Conservation (phyloP, 2,797 vertebrate genomes). For the Anguilla pacifica region DNA sequence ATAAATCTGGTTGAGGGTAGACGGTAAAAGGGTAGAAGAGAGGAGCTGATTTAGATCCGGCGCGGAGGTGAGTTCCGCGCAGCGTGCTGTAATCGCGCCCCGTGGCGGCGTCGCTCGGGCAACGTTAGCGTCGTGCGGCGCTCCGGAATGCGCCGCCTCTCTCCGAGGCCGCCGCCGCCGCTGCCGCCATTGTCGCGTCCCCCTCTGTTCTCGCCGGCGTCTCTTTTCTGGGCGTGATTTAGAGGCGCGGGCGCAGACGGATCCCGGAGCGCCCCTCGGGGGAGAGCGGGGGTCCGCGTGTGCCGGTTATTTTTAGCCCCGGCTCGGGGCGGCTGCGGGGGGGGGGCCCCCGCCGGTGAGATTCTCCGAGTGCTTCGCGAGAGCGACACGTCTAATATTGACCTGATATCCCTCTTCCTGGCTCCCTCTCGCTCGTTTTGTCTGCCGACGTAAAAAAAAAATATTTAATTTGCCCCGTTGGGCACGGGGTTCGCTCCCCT, state of each 20-base stretch:
- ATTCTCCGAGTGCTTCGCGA: constrained; percentile 52
- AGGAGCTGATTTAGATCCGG: constrained; percentile 71
- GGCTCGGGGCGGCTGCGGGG: constrained; percentile 37
- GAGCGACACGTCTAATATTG: constrained; percentile 56
- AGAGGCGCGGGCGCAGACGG: constrained; percentile 39
- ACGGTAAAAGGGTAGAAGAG: not conserved
- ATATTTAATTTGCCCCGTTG: constrained; percentile 55
- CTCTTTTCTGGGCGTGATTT: constrained; percentile 15
- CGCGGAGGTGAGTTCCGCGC: constrained; percentile 75
- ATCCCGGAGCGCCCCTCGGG: constrained; percentile 46
- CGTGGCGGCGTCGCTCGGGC: constrained; percentile 60
- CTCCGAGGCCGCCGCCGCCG: not conserved
- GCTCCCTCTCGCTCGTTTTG: constrained; percentile 25
- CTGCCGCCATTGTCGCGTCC: not conserved
- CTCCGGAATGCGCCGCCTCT: not conserved
- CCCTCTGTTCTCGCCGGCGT: not conserved
- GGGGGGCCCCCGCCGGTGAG: constrained; percentile 46
- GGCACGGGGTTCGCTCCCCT: constrained; percentile 28
- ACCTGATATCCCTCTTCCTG: constrained; percentile 42
- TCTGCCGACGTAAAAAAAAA: constrained; percentile 42
- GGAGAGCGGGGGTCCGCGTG: constrained; percentile 47
- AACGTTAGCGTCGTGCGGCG: constrained; percentile 18
- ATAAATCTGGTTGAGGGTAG: not conserved
- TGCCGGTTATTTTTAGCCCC: constrained; percentile 55
- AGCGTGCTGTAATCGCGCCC: constrained; percentile 77